Percentiles rank a stretch among this genome's conserved stretches.
These are phyloP conservation scores for Drosophila arawakana DNA, from an alignment of 1,140 invertebrate genomes.

Conservation along the genomic window DNA sequence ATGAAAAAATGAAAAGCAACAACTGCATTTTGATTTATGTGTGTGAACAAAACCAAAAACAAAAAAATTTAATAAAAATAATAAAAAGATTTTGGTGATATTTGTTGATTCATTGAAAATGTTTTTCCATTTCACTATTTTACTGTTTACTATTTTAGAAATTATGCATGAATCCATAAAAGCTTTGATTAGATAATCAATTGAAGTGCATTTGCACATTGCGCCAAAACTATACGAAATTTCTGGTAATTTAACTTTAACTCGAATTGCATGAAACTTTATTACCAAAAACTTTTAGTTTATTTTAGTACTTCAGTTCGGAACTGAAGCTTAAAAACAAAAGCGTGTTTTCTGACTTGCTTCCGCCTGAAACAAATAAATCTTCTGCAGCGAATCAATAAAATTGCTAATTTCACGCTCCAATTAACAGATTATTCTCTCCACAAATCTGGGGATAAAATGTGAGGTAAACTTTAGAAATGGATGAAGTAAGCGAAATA, in stretches of 20 bases:
- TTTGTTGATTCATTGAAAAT: constrained; percentile 15
- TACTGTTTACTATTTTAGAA: background rate
- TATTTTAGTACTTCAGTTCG: background rate
- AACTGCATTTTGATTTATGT: constrained; percentile 38
- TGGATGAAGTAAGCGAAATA: constrained; percentile 26
- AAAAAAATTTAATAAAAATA: background rate
- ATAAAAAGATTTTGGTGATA: constrained; percentile 31
- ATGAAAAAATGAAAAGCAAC: constrained; percentile 49
- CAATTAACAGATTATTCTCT: constrained; percentile 71
- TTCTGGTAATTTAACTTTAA: background rate
- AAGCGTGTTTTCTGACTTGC: constrained; percentile 4
- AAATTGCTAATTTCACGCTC: constrained; percentile 77
- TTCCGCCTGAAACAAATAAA: constrained; percentile 60
- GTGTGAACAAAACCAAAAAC: constrained; percentile 13
- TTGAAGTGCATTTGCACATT: constrained; percentile 24
- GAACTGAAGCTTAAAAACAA: constrained; percentile 18
- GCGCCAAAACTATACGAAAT: background rate
- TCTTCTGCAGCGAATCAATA: constrained; percentile 69
- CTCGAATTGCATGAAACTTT: background rate
- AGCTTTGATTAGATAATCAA: constrained; percentile 30
- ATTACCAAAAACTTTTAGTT: background rate
- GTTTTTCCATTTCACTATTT: background rate
- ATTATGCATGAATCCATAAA: constrained; percentile 55
- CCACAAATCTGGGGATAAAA: constrained; percentile 44
- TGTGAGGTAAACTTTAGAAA: constrained; percentile 17